Evolutionary conservation across 2,113 vertebrate species (phyloP), one percentile per base, ranked within the genome.

Genomic region (Nycticorax nycticorax): DNA sequence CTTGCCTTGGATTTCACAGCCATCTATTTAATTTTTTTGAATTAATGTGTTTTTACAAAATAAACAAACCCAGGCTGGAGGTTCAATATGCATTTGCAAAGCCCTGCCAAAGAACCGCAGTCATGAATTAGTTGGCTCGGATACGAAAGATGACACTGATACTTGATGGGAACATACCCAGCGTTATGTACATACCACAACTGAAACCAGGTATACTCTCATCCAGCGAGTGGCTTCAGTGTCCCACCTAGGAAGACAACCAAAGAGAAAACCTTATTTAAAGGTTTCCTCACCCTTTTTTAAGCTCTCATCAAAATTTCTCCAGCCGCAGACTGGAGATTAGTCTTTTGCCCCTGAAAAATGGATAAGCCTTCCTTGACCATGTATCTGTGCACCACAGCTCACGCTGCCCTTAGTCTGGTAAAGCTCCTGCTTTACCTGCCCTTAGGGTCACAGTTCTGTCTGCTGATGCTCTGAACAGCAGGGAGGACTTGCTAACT

Each of bases 401-500:
- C 22, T 35, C 24, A 18, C 0, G 0, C 24, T 57, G 33, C 8
- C 35, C 19, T 52, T 63, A 30, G 35, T 33, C 9, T 59, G 50
- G 37, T 19, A 88, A 67, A 68, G 27, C 18, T 64, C 30, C 14
- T 12, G 33, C 28, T 83, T 80, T 72, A 52, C 24, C 41, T 55
- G n/a, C 15, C 32, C 47, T 50, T 50, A 62, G 37, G 28, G 55
- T 37, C 59, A 71, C 68, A 67, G 9, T 28, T 84, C 28, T n/a
- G 15, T 3, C 45, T 84, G 68, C 41, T 50, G n/a, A 62, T 66
- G 67, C 39, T 86, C 63, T 69, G 55, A 84, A 83, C 11, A 66
- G 35, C 59, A 62, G 74, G 41, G 13, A 39, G 24, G 12, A 59
- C 23, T 47, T 32, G 10, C 8, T 63, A 86, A 74, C 27, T 80